Base-by-base conservation (phyloP, 2,888 invertebrate species). In the Smittia sp. region DNA sequence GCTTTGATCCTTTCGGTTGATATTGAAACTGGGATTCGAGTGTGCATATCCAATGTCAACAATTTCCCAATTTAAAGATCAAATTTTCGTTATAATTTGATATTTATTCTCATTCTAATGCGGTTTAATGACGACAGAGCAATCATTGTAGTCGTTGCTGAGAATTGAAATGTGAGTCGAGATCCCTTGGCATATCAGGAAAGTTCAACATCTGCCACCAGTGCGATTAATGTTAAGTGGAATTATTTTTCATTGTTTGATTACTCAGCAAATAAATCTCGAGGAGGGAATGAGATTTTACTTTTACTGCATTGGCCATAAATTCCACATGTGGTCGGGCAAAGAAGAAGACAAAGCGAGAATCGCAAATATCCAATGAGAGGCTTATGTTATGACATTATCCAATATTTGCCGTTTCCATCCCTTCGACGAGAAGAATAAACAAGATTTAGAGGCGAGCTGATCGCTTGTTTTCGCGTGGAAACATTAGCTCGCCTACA, bases 41-140 rank as follows among this genome's bases (percentile, higher is more conserved):
- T n/a, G 46, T n/a, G 32, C 11, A 46, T 46, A 46, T 46, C 15
- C 15, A n/a, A 3, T 46, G 15, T n/a, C 46, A 46, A 46, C 15
- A 46, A 46, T 46, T 46, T 46, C 11, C 46, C 46, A 46, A 46
- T 46, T 46, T 46, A 46, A 46, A 46, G 46, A 46, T 46, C 46
- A 46, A 46, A 46, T 46, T 46, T 15, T 46, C n/a, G n/a, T n/a
- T 46, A 46, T 46, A 46, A 46, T 46, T 46, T 46, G 46, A 46
- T 46, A 46, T 46, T 46, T n/a, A 46, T 46, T 46, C 46, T 46
- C 46, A 46, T 11, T 15, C 46, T 46, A 46, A 46, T 46, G 46
- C 15, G 46, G 46, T 46, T 46, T 46, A 46, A n/a, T 46, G 15
- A 46, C 2, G 2, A 46, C 46, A 2, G 32, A 32, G 15, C 46